Percentiles rank a stretch among this genome's conserved stretches.
These are phyloP conservation scores for Diaprepes abbreviatus DNA, from an alignment of 2,888 invertebrate species.

Conservation along the genomic window DNA sequence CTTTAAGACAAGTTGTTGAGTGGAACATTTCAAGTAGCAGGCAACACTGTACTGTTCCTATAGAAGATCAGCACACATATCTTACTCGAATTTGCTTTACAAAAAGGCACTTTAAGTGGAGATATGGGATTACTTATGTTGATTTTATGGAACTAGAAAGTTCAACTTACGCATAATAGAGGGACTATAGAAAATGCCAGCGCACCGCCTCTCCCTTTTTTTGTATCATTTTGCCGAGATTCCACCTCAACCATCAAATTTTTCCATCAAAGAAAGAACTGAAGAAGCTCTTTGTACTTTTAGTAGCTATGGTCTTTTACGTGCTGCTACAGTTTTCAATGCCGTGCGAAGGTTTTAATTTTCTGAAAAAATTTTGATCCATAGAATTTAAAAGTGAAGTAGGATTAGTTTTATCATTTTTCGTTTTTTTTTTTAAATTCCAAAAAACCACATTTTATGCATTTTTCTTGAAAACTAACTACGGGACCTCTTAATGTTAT, in stretches of 20 bases:
- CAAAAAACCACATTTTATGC: no score
- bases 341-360: no score
- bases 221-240: constrained; percentile 81
- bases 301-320: no score
- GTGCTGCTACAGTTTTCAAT: no score
- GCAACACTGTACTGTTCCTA: constrained; percentile 75
- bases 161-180: constrained; percentile 77
- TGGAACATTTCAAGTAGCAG: constrained; percentile 80
- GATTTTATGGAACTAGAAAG: constrained; percentile 81
- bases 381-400: no score
- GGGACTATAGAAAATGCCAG: constrained; percentile 72
- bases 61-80: constrained; percentile 85
- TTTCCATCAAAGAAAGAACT: constrained; percentile 56
- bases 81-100: constrained; percentile 87
- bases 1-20: constrained; percentile 90
- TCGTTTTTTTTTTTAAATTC: no score
- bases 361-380: no score
- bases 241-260: constrained; percentile 53
- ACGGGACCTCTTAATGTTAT: no score
- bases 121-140: constrained; percentile 87
- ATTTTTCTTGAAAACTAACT: no score
- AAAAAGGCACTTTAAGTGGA: constrained; percentile 85
- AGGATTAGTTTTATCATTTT: no score
- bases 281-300: no score
- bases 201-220: constrained; percentile 87